phyloP scores from a whole-genome alignment of 1,140 invertebrate genomes.

The Phocides pigmalion region DNA sequence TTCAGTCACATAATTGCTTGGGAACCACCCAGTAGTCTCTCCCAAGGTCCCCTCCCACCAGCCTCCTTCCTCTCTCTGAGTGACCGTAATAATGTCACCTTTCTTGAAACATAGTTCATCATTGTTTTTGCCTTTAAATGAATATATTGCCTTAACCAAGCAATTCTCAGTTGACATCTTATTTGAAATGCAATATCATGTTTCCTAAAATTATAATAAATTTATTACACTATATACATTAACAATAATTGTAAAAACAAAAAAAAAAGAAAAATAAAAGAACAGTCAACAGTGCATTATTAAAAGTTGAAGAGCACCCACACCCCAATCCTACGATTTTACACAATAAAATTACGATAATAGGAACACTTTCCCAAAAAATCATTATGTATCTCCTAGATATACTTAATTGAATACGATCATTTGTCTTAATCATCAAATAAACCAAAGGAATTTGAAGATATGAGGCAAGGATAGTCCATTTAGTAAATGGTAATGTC shows the following conservation, averaged over 20 bases:
- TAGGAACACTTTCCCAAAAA: no score
- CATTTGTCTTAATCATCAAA: not conserved
- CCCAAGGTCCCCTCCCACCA: conserved; percentile 99
- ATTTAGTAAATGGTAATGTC: conserved; percentile 2
- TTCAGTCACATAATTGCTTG: conserved; percentile 98
- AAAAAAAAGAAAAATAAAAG: conserved; percentile 2
- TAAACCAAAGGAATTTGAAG: conserved; percentile 12
- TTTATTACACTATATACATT: not conserved
- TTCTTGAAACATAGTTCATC: conserved; percentile 98
- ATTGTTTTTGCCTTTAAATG: conserved; percentile 98
- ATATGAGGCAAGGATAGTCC: conserved; percentile 5
- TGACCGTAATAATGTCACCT: conserved; percentile 98
- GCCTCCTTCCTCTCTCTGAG: conserved; percentile 95
- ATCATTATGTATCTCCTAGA: not conserved
- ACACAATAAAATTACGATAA: not conserved
- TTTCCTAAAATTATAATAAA: conserved; percentile 47
- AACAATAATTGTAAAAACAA: not conserved
- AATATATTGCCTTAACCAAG: conserved; percentile 94
- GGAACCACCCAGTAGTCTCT: conserved; percentile 99
- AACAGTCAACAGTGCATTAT: conserved; percentile 12
- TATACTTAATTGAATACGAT: not conserved
- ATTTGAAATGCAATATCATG: conserved; percentile 58
- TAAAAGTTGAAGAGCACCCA: not conserved
- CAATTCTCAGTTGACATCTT: conserved; percentile 86
- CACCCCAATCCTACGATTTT: not conserved